Evolutionary conservation across 2,797 vertebrate genomes (phyloP).

Genomic region (Peromyscus aztecus): DNA sequence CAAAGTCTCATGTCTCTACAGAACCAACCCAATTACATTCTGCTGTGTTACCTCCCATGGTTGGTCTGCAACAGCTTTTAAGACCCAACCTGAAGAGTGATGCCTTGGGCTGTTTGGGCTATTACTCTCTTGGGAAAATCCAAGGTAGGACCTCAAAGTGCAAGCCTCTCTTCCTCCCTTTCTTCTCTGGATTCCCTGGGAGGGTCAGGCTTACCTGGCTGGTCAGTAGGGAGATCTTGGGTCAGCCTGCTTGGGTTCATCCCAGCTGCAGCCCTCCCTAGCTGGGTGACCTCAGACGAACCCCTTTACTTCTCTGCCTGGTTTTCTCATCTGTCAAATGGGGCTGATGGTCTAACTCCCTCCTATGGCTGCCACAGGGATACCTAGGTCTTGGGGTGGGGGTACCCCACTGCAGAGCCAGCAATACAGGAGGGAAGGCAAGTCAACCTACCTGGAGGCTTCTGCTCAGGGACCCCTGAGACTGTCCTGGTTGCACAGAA

Average conservation of each 20-base stretch:
- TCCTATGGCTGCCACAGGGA: neutral
- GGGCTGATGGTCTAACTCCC: neutral
- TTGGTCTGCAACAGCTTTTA: too few species aligned
- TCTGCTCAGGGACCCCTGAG: accelerated
- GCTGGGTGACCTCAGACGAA: neutral
- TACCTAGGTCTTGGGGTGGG: accelerated
- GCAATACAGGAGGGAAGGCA: neutral
- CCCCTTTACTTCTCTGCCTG: neutral
- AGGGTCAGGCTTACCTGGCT: neutral
- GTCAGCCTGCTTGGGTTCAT: accelerated
- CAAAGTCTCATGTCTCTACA: neutral
- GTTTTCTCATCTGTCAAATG: neutral
- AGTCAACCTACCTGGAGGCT: slow-evolving; percentile 37
- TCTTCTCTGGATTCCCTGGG: neutral
- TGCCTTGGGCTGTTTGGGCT: neutral
- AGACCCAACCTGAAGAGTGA: neutral
- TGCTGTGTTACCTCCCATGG: neutral
- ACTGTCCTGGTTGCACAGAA: accelerated
- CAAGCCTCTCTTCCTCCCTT: accelerated
- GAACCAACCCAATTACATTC: neutral
- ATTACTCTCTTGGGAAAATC: neutral
- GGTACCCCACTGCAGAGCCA: too few species aligned
- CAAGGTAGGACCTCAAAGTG: neutral
- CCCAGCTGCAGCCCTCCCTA: neutral
- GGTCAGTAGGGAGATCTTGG: neutral